These are phyloP conservation scores for Tinamus major DNA, from an alignment of 2,797 vertebrate species.

Conservation along the genomic window DNA sequence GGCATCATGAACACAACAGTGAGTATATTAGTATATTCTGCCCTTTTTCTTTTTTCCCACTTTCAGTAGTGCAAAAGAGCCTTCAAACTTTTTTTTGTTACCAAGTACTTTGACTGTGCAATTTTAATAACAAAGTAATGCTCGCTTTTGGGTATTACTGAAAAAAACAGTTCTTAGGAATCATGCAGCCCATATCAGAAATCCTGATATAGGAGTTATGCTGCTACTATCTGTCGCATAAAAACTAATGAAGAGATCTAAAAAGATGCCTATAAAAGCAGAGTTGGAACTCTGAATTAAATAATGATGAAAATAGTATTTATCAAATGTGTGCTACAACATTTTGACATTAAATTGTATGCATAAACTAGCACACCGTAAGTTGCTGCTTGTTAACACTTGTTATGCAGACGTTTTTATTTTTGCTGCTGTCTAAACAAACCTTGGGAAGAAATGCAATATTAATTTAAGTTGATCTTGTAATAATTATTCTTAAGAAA, in stretches of 20 bases:
- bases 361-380: background rate
- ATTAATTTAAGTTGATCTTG: background rate
- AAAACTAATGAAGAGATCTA: background rate
- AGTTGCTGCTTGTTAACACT: background rate
- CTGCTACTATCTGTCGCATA: background rate
- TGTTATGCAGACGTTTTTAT: background rate
- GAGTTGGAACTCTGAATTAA: background rate
- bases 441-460: background rate
- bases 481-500: background rate
- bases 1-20: slow-evolving; percentile 99
- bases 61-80: background rate
- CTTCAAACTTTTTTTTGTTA: background rate
- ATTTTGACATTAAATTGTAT: background rate
- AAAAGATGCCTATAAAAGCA: background rate
- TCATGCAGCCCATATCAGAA: background rate
- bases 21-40: slow-evolving; percentile 69
- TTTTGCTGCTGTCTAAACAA: background rate
- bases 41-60: background rate
- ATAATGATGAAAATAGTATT: background rate
- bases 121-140: background rate
- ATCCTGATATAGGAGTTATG: background rate
- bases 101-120: background rate
- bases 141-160: background rate
- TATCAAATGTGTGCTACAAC: background rate
- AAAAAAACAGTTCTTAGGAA: background rate